Conservation (phyloP, 2,888 invertebrate genomes). For the Iselma pallidipennis region DNA sequence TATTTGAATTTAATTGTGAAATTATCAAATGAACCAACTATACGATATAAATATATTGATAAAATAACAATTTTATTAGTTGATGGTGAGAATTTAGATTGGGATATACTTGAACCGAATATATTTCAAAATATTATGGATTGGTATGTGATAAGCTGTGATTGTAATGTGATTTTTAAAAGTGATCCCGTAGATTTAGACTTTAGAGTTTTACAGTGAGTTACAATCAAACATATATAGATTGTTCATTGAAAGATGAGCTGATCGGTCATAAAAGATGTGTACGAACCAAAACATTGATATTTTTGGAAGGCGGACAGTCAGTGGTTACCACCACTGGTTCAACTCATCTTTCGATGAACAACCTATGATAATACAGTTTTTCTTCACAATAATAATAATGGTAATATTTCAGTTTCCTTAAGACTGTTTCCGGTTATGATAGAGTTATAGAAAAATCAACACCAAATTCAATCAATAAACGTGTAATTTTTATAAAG, state of each 20-base stretch:
- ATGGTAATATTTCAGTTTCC: constrained; percentile 56
- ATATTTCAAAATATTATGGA: constrained; percentile 69
- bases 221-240: too few species aligned
- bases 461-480: constrained; percentile 54
- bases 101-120: constrained; percentile 66
- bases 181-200: constrained; percentile 62
- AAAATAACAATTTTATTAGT: constrained; percentile 56
- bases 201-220: constrained; percentile 63
- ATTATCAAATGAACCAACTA: constrained; percentile 71
- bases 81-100: constrained; percentile 66
- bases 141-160: constrained; percentile 76
- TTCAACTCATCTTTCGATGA: too few species aligned
- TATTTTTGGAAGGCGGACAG: too few species aligned
- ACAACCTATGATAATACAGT: too few species aligned
- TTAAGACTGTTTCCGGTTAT: constrained; percentile 66
- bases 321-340: too few species aligned
- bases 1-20: constrained; percentile 72
- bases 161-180: constrained; percentile 68
- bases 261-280: too few species aligned
- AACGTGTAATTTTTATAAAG: constrained; percentile 65
- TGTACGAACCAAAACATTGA: too few species aligned
- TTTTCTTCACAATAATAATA: not conserved
- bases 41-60: constrained; percentile 61
- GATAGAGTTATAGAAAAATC: constrained; percentile 54
- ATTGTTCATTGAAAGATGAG: too few species aligned